These are phyloP conservation scores for Pandemis heparana DNA, from an alignment of 2,888 invertebrate genomes.

Conservation along the genomic window DNA sequence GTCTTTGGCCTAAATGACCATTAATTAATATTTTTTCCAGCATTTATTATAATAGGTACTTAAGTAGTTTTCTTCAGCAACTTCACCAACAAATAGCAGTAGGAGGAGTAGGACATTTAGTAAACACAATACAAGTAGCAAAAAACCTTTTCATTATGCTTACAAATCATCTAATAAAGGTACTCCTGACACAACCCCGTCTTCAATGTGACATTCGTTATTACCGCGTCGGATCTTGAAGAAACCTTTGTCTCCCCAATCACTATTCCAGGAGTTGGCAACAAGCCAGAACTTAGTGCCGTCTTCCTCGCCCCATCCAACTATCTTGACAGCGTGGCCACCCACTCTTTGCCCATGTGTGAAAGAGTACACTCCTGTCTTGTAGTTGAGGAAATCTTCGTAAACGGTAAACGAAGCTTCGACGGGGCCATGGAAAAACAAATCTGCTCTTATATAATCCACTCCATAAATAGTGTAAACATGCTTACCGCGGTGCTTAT, in stretches of 20 bases:
- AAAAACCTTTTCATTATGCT: too few relatives aligned
- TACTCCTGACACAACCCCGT: slow-evolving; percentile 88
- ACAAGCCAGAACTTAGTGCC: slow-evolving; percentile 94
- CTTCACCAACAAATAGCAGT: too few relatives aligned
- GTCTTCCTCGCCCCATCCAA: slow-evolving; percentile 95
- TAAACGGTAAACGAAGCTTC: slow-evolving; percentile 96
- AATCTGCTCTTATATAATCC: slow-evolving; percentile 91
- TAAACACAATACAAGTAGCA: too few relatives aligned
- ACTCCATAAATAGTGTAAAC: slow-evolving; percentile 87
- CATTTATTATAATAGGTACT: too few relatives aligned
- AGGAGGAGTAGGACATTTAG: too few relatives aligned
- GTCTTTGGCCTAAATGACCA: too few relatives aligned
- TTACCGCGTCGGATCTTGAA: slow-evolving; percentile 94
- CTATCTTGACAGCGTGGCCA: slow-evolving; percentile 94
- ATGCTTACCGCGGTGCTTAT: slow-evolving; percentile 90
- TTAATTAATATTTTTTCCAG: too few relatives aligned
- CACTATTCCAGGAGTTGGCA: slow-evolving; percentile 97
- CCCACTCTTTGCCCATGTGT: slow-evolving; percentile 90
- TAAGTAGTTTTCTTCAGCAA: too few relatives aligned
- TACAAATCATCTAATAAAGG: slow-evolving; percentile 69
- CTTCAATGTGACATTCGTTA: slow-evolving; percentile 92
- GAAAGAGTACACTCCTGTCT: slow-evolving; percentile 90
- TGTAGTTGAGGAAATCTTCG: slow-evolving; percentile 93
- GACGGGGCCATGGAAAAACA: slow-evolving; percentile 94
- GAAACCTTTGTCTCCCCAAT: slow-evolving; percentile 96